These are phyloP conservation scores for Brachypterus glaber DNA, from an alignment of 2,888 invertebrate species.

Conservation along the genomic window DNA sequence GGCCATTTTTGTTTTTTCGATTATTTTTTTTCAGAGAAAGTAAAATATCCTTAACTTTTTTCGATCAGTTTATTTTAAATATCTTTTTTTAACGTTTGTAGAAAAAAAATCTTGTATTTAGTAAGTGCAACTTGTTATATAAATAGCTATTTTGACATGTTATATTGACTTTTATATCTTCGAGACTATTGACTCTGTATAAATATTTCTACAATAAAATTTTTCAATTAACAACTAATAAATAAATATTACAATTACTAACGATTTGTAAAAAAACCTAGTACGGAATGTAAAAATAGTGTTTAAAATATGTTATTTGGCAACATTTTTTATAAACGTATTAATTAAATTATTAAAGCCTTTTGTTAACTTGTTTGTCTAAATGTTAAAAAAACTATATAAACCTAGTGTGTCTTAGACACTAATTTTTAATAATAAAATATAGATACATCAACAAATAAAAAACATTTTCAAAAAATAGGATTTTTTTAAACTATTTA, in stretches of 20 bases:
- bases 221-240: neutral
- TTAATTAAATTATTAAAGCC: slow-evolving; percentile 38
- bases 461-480: slow-evolving; percentile 38
- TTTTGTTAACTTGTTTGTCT: slow-evolving; percentile 35
- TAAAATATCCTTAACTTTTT: no score
- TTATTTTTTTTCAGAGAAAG: no score
- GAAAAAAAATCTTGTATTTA: no score
- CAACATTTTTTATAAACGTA: slow-evolving; percentile 37
- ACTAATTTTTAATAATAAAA: slow-evolving; percentile 31
- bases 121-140: no score
- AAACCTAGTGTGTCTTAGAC: slow-evolving; percentile 27
- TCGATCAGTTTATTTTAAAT: no score
- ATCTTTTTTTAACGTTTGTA: no score
- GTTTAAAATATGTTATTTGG: slow-evolving; percentile 43
- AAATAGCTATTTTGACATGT: no score
- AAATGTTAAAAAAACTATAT: slow-evolving; percentile 28
- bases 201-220: no score
- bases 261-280: slow-evolving; percentile 28
- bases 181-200: no score
- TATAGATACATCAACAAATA: slow-evolving; percentile 36
- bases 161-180: no score
- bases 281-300: slow-evolving; percentile 42
- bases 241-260: neutral
- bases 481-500: slow-evolving; percentile 28
- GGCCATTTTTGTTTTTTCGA: no score